A percentile compares a stretch with the other conserved stretches of the same genome.
These are phyloP conservation scores for Drosophila mercatorum DNA, from an alignment of 2,888 invertebrate genomes.

Conservation along the genomic window DNA sequence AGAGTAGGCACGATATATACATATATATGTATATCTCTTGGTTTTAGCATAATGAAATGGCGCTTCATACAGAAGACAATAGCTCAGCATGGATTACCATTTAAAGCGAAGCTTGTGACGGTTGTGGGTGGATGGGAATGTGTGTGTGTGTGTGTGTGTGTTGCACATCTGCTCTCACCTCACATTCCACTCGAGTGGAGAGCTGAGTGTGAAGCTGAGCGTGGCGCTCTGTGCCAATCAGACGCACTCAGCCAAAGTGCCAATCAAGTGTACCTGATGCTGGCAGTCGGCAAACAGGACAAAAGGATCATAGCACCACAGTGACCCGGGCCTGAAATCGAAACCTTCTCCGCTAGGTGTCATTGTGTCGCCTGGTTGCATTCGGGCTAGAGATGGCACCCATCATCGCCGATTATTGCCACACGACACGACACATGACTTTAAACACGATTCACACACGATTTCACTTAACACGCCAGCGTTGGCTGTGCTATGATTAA, in stretches of 20 bases:
- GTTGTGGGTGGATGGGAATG: constrained; percentile 27
- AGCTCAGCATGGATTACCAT: constrained; percentile 26
- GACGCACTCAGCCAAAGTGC: constrained; percentile 69
- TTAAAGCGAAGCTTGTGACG: constrained; percentile 23
- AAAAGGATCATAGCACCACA: constrained; percentile 38
- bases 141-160: constrained; percentile 12
- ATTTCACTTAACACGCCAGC: constrained; percentile 12
- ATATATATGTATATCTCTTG: not conserved
- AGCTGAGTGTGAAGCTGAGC: constrained; percentile 4
- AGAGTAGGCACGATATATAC: constrained; percentile 16
- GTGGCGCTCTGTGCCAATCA: constrained; percentile 44
- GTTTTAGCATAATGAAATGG: constrained; percentile 62
- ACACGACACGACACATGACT: constrained; percentile 17
- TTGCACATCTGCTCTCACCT: constrained; percentile 35
- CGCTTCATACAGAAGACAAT: constrained; percentile 39
- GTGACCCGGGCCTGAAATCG: constrained; percentile 52
- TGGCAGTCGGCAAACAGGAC: constrained; percentile 42
- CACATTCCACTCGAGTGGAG: constrained; percentile 56
- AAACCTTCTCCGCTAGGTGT: constrained; percentile 67
- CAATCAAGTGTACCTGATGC: constrained; percentile 56
- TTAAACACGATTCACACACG: constrained; percentile 14
- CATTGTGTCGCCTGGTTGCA: constrained; percentile 51
- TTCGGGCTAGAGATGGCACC: constrained; percentile 32
- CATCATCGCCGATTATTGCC: constrained; percentile 11
- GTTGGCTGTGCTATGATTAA: constrained; percentile 16